These are phyloP conservation scores for Creontiades dilutus DNA, from an alignment of 2,888 invertebrate species.

Conservation along the genomic window DNA sequence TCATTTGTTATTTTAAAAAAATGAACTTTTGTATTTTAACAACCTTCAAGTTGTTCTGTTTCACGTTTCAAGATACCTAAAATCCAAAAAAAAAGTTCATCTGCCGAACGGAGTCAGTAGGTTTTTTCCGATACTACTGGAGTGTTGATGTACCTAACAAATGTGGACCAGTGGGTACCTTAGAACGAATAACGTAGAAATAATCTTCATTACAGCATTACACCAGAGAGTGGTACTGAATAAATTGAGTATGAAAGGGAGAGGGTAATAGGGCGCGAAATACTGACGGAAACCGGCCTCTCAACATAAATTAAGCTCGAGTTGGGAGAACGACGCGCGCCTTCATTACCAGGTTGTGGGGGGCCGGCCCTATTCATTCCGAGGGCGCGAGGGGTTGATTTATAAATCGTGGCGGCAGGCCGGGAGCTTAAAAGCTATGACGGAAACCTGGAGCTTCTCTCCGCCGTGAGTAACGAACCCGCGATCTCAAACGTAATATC, in stretches of 20 bases:
- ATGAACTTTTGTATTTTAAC: too few species aligned
- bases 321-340: conserved; percentile 45
- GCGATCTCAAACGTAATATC: conserved; percentile 12
- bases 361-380: conserved; percentile 33
- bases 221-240: conserved; percentile 37
- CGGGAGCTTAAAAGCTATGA: conserved; percentile 21
- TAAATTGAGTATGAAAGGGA: conserved; percentile 44
- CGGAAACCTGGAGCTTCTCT: background rate
- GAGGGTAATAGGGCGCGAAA: conserved; percentile 48
- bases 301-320: conserved; percentile 41
- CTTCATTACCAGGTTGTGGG: conserved; percentile 64
- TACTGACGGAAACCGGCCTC: conserved; percentile 52
- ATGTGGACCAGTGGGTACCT: background rate
- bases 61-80: too few species aligned
- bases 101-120: too few species aligned
- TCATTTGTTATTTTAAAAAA: too few species aligned
- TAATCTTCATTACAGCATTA: conserved; percentile 33
- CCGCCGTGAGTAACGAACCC: conserved; percentile 5
- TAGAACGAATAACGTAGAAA: background rate
- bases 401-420: conserved; percentile 40
- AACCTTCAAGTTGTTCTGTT: too few species aligned
- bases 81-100: too few species aligned
- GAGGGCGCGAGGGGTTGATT: conserved; percentile 48
- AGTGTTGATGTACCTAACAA: too few species aligned
- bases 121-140: too few species aligned